phyloP scores from a whole-genome alignment of 2,888 invertebrate species.

The Heliconius ethilla region DNA sequence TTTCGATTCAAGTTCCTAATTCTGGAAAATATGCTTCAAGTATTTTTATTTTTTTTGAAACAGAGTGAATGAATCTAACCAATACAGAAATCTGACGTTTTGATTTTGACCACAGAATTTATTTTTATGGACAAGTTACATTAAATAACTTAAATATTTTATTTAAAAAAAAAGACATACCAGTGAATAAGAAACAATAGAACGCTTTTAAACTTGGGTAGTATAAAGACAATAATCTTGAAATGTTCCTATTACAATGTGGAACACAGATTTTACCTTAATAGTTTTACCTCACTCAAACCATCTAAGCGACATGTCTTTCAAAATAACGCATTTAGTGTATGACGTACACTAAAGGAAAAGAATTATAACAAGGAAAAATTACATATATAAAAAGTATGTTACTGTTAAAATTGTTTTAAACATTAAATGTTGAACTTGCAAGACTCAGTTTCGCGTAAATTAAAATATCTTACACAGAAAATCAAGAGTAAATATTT shows the following conservation, averaged over 20 bases:
- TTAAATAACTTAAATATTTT: too few relatives aligned
- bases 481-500: not conserved
- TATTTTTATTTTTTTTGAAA: too few relatives aligned
- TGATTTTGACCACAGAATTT: too few relatives aligned
- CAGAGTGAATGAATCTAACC: too few relatives aligned
- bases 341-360: too few relatives aligned
- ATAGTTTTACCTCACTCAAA: not conserved
- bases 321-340: not conserved
- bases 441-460: not conserved
- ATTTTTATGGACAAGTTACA: too few relatives aligned
- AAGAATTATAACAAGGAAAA: too few relatives aligned
- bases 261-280: not conserved
- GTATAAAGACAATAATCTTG: not conserved
- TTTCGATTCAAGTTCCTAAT: too few relatives aligned
- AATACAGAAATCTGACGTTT: too few relatives aligned
- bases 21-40: too few relatives aligned
- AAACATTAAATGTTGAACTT: not conserved
- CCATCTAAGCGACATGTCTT: not conserved
- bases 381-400: not conserved
- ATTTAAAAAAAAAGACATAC: too few relatives aligned
- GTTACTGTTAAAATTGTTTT: not conserved
- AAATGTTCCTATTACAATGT: not conserved
- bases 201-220: not conserved
- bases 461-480: not conserved
- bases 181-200: not conserved